Evolutionary conservation across 2,113 vertebrate species (phyloP), one percentile per base, ranked within the genome.

Genomic region (Neotragus pygmaeus): DNA sequence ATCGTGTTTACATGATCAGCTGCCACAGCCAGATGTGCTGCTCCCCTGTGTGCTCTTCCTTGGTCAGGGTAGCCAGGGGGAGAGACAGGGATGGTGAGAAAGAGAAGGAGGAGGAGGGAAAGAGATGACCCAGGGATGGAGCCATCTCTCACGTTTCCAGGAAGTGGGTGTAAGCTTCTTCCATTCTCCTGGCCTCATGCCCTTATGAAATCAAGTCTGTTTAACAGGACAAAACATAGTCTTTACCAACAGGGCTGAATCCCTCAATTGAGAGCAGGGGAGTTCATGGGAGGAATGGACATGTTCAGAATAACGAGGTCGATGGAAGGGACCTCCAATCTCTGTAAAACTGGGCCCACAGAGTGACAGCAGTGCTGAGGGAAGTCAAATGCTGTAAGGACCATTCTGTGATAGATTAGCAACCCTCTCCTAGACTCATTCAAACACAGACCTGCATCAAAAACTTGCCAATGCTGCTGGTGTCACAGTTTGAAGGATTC

Each of bases 401-500:
- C 86, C 87, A 17, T 95, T 97, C 9, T 97, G 73, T 36, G 21
- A 49, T 84, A 85, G 87, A 96, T 86, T 81, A 82, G 45, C 95
- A 97, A 78, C 92, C 33, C 15, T 95, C 60, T 96, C 51, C 88
- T 82, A 62, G 60, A 57, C 4, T 28, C 60, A 58, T 39, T 57
- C 12, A 25, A 0, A 0, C 13, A 82, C 3, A 53, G 43, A 66
- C n/a, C 62, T 85, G 1, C 3, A 11, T 25, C 21, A 53, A 21
- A 66, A 21, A 30, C 33, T 75, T 51, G 30, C 23, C 1, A 2
- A 19, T 55, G 15, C 47, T 60, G 5, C 0, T 90, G 36, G 53
- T 51, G 82, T 27, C 33, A 88, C 17, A 4, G 88, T 95, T 51
- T 66, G 51, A 60, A 58, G 73, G 55, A 30, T 53, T 91, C 33